These are phyloP conservation scores for Morpho deidamia DNA, from an alignment of 2,888 invertebrate genomes.

Conservation along the genomic window DNA sequence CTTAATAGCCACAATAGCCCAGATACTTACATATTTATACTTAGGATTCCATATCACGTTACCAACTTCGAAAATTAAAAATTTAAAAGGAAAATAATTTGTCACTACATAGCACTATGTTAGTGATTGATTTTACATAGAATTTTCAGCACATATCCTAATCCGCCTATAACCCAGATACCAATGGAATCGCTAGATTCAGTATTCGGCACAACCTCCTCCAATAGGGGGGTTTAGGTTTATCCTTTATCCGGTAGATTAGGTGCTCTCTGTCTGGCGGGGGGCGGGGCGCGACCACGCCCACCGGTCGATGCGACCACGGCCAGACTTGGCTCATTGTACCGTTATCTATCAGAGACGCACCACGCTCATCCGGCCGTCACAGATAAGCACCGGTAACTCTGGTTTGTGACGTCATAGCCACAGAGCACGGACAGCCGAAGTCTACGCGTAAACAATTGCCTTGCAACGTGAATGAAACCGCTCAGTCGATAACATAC, in stretches of 20 bases:
- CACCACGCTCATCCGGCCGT: constrained; percentile 66
- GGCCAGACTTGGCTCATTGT: constrained; percentile 48
- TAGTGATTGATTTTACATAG: constrained; percentile 21
- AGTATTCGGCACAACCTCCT: constrained; percentile 63
- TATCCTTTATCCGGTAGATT: constrained; percentile 76
- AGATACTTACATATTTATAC: too few relatives aligned
- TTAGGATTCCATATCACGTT: too few relatives aligned
- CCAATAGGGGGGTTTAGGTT: constrained; percentile 67
- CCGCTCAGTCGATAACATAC: too few relatives aligned
- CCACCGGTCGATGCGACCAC: constrained; percentile 68
- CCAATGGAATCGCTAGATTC: constrained; percentile 59
- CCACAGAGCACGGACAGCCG: constrained; percentile 3
- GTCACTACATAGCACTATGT: background rate
- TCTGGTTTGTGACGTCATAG: constrained; percentile 46
- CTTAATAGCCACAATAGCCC: too few relatives aligned
- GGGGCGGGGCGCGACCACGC: constrained; percentile 70
- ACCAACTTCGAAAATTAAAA: background rate
- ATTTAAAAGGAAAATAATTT: background rate
- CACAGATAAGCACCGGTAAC: constrained; percentile 57
- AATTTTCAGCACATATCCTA: constrained; percentile 49
- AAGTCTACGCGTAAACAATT: background rate
- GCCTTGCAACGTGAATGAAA: background rate
- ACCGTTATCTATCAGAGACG: constrained; percentile 71
- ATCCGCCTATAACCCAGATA: constrained; percentile 64
- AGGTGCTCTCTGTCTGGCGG: constrained; percentile 61